phyloP scores from a whole-genome alignment of 1,140 invertebrate genomes.

The Bombus confusus region DNA sequence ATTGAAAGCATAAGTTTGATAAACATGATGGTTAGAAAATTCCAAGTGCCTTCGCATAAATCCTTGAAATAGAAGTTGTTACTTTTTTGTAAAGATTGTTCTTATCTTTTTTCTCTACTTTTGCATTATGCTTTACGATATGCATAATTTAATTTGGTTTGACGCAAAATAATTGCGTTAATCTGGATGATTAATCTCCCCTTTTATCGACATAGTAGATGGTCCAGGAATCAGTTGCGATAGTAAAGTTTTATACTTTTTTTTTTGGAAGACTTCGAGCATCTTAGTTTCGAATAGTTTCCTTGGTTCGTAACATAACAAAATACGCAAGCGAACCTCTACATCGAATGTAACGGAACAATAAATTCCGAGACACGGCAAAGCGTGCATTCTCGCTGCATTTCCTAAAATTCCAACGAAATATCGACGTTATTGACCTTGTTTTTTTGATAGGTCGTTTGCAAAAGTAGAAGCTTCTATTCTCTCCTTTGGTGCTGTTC shows the following conservation, averaged over 20 bases:
- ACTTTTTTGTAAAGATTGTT: no score
- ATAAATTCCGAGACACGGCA: neutral
- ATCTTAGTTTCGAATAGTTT: neutral
- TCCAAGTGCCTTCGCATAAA: no score
- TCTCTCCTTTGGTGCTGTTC: neutral
- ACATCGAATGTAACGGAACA: neutral
- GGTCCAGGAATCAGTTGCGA: no score
- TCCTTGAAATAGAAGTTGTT: no score
- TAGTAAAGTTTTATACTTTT: neutral
- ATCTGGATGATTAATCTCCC: no score
- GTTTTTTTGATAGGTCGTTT: constrained; percentile 17
- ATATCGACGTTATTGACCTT: constrained; percentile 53
- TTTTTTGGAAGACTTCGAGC: neutral
- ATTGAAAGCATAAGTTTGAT: no score
- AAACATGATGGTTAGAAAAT: rapidly evolving
- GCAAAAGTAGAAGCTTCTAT: neutral
- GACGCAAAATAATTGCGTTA: no score
- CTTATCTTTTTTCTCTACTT: no score
- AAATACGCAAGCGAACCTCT: neutral
- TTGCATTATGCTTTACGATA: no score
- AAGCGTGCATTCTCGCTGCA: neutral
- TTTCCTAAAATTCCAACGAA: neutral
- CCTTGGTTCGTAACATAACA: neutral
- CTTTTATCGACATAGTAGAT: no score
- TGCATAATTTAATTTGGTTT: no score